phyloP scores from a whole-genome alignment of 2,797 vertebrate species.

The Muraenolepis orangiensis region DNA sequence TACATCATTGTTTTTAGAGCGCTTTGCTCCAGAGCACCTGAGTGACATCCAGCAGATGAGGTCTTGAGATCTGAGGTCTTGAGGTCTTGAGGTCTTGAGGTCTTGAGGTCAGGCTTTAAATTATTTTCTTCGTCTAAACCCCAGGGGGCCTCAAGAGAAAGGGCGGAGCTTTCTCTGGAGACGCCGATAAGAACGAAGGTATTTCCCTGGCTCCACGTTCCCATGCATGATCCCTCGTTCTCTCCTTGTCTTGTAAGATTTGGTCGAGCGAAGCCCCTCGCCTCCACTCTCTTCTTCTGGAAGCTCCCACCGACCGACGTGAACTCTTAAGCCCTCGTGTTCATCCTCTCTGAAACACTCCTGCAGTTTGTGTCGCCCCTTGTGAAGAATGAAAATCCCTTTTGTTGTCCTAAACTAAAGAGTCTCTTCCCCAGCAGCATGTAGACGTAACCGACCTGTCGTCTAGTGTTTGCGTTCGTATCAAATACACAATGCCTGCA shows the following conservation, averaged over 20 bases:
- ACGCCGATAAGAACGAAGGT: slow-evolving; percentile 76
- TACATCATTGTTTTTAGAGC: not conserved
- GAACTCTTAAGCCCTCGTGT: not conserved
- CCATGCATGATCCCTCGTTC: slow-evolving; percentile 55
- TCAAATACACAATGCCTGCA: not conserved
- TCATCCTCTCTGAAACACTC: not conserved
- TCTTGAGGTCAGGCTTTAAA: not conserved
- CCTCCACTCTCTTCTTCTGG: not conserved
- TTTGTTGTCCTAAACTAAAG: not conserved
- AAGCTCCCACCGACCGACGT: not conserved
- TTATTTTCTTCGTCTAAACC: slow-evolving; percentile 54
- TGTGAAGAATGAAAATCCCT: too few relatives aligned
- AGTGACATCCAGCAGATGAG: not conserved
- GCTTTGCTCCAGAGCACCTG: not conserved
- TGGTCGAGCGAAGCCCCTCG: slow-evolving; percentile 19
- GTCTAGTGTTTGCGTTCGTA: not conserved
- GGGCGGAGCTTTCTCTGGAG: slow-evolving; percentile 69
- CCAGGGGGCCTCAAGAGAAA: slow-evolving; percentile 74
- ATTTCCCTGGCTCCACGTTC: slow-evolving; percentile 61
- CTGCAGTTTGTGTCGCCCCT: not conserved
- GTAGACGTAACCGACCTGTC: not conserved
- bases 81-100: not conserved
- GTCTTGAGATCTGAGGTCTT: not conserved
- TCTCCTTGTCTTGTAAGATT: slow-evolving; percentile 28
- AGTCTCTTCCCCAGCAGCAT: not conserved